Evolutionary conservation across 2,797 vertebrate genomes (phyloP).

Genomic region (Sylvilagus floridanus): DNA sequence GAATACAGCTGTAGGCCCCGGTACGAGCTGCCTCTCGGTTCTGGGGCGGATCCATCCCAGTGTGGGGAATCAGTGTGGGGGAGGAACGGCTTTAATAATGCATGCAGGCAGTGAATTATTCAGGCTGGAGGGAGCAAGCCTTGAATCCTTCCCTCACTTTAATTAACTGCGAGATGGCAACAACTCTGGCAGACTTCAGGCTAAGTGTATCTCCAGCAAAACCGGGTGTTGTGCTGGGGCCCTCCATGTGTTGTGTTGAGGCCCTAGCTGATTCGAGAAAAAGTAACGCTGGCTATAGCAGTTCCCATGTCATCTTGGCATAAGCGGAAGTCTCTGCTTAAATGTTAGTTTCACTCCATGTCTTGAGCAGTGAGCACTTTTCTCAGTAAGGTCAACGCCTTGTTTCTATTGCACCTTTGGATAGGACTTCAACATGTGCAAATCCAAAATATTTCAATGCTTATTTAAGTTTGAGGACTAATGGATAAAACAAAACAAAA

Average conservation of each 20-base stretch:
- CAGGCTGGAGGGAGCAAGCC: conserved; percentile 85
- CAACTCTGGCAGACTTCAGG: conserved; percentile 72
- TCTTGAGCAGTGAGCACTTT: not conserved
- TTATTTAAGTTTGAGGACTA: not conserved
- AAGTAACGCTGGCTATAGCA: not conserved
- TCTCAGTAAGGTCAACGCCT: conserved; percentile 25
- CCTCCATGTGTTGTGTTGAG: conserved; percentile 24
- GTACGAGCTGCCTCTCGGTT: conserved; percentile 90
- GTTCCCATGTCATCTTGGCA: not conserved
- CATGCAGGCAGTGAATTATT: conserved; percentile 90
- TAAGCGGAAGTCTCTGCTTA: not conserved
- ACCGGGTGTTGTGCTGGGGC: conserved; percentile 77
- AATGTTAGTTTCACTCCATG: conserved; percentile 2
- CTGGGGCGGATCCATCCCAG: conserved; percentile 85
- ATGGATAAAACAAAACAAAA: not conserved
- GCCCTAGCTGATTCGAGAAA: conserved; percentile 63
- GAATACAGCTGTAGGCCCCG: conserved; percentile 90
- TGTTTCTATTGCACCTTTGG: not conserved
- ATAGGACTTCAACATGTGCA: not conserved
- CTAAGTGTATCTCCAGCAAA: conserved; percentile 83
- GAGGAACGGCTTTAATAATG: conserved; percentile 91
- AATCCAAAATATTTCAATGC: conserved; percentile 35
- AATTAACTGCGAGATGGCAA: conserved; percentile 89
- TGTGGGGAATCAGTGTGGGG: conserved; percentile 87
- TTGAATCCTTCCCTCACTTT: conserved; percentile 88